A percentile compares a stretch with the other conserved stretches of the same genome.
phyloP scores from a whole-genome alignment of 2,888 invertebrate species.

The Euspilapteryx auroguttella region DNA sequence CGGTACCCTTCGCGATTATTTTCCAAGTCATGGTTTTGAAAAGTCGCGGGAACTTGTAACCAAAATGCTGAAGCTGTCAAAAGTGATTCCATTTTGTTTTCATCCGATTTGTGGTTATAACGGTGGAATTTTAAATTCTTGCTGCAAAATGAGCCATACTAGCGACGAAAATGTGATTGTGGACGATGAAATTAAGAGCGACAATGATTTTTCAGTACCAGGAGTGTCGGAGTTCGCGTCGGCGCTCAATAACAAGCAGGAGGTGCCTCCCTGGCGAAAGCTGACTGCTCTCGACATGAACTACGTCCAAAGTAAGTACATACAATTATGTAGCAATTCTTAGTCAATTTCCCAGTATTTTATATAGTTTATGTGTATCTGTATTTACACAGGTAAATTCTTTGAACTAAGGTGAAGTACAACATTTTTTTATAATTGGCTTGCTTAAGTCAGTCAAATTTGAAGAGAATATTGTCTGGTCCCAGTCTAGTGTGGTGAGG shows the following conservation, averaged over 20 bases:
- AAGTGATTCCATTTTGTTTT: slow-evolving; percentile 16
- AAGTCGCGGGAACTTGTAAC: slow-evolving; percentile 37
- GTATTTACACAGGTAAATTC: no score
- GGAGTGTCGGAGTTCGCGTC: slow-evolving; percentile 85
- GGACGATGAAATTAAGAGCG: slow-evolving; percentile 25
- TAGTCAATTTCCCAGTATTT: no score
- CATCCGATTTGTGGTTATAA: slow-evolving; percentile 34
- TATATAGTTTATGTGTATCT: no score
- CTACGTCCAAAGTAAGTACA: no score
- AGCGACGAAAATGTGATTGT: slow-evolving; percentile 19
- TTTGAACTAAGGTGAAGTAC: no score
- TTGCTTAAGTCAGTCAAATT: no score
- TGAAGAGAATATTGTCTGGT: no score
- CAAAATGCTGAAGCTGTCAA: slow-evolving; percentile 34
- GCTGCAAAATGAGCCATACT: slow-evolving; percentile 30
- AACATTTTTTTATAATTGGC: no score
- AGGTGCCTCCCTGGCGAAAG: slow-evolving; percentile 70
- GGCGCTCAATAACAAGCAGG: slow-evolving; percentile 57
- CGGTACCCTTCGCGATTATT: background rate
- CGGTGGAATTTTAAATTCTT: slow-evolving; percentile 33
- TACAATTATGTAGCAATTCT: no score
- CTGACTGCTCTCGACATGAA: no score
- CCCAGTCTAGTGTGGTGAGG: no score
- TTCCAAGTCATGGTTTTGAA: slow-evolving; percentile 22
- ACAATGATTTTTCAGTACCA: slow-evolving; percentile 70